Percentiles rank a stretch among this genome's conserved stretches.
These are phyloP conservation scores for Pseudomyrmex dendroicus DNA, from an alignment of 1,140 invertebrate genomes.

Conservation along the genomic window DNA sequence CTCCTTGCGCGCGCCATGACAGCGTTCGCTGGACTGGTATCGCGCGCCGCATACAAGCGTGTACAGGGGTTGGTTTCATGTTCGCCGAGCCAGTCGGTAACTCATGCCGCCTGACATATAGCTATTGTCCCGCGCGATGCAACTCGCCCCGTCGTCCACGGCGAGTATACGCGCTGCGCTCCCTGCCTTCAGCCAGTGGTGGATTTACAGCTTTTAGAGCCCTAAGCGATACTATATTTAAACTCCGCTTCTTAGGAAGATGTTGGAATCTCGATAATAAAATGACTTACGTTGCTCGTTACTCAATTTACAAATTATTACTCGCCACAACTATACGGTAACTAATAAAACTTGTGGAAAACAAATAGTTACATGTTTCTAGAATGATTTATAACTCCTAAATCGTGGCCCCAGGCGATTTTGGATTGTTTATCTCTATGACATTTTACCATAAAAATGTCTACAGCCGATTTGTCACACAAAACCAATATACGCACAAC, in stretches of 20 bases:
- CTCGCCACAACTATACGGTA: not conserved
- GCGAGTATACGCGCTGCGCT: slow-evolving; percentile 27
- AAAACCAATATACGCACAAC: too few relatives aligned
- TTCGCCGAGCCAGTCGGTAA: slow-evolving; percentile 74
- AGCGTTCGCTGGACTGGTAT: slow-evolving; percentile 33
- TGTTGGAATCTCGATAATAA: slow-evolving; percentile 6
- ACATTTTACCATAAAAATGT: too few relatives aligned
- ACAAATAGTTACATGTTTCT: not conserved
- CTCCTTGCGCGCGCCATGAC: slow-evolving; percentile 10
- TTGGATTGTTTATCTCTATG: not conserved
- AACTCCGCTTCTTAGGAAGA: not conserved
- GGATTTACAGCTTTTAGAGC: slow-evolving; percentile 48
- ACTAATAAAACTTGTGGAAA: not conserved
- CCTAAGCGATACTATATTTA: slow-evolving; percentile 53
- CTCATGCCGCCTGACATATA: slow-evolving; percentile 78
- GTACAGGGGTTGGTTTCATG: slow-evolving; percentile 65
- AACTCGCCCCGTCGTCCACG: slow-evolving; percentile 28
- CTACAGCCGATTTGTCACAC: too few relatives aligned
- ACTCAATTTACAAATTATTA: not conserved
- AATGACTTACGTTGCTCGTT: not conserved
- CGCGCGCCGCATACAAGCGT: slow-evolving; percentile 38
- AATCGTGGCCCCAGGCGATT: not conserved
- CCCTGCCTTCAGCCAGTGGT: slow-evolving; percentile 56
- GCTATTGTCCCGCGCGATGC: slow-evolving; percentile 74
- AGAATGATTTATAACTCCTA: not conserved